Conservation (phyloP, 2,888 invertebrate species). For the Thyatira batis region DNA sequence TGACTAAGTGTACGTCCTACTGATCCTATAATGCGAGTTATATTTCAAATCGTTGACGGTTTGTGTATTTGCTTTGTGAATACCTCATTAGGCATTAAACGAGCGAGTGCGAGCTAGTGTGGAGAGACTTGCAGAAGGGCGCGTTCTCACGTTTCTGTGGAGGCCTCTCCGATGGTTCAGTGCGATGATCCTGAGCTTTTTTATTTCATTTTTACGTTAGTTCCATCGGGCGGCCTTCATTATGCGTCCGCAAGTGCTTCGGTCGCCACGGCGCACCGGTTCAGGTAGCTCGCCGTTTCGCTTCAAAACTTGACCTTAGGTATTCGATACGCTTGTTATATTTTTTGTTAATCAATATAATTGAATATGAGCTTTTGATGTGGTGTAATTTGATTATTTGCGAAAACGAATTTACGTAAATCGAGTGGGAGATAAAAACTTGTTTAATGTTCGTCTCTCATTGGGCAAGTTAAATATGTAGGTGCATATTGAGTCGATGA, state of each 20-base stretch:
- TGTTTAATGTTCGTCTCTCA: conserved; percentile 48
- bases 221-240: conserved; percentile 74
- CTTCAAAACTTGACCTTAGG: conserved; percentile 76
- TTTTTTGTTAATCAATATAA: conserved; percentile 69
- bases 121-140: conserved; percentile 17
- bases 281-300: conserved; percentile 74
- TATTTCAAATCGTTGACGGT: not conserved
- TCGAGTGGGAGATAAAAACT: conserved; percentile 56
- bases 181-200: conserved; percentile 74
- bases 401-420: conserved; percentile 62
- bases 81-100: conserved; percentile 15
- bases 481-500: conserved; percentile 45
- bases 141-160: conserved; percentile 59
- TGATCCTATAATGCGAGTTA: not conserved
- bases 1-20: not conserved
- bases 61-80: not conserved
- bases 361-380: conserved; percentile 71
- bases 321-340: conserved; percentile 73
- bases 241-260: conserved; percentile 70
- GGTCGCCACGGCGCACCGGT: conserved; percentile 54
- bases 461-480: conserved; percentile 31
- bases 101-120: conserved; percentile 17
- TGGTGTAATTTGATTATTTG: conserved; percentile 75
- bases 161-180: conserved; percentile 54
- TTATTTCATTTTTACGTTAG: conserved; percentile 72